Base-by-base conservation (phyloP, 2,888 invertebrate species). In the Meliscaeva auricollis region DNA sequence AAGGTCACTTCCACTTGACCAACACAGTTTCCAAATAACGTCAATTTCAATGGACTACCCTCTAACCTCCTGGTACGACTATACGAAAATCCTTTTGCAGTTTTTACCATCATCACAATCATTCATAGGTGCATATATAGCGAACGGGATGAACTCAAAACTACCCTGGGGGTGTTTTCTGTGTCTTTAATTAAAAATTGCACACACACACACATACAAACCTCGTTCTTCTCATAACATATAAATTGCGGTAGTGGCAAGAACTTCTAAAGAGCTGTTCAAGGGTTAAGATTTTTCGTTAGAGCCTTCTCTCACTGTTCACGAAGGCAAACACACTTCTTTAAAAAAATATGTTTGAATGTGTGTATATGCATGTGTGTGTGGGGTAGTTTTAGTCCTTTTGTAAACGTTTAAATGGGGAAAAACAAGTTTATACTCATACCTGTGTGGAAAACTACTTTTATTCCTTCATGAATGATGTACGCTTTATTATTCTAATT, bases 401-500 rank as follows among this genome's bases (percentile, higher is more conserved):
- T 48, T 66, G 13, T 20, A 50, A 8, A n/a, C 26, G 22, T 66
- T 48, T 48, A 30, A 41, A 35, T 66, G 9, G 48, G 35, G 50
- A 17, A 66, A 50, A 50, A 13, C 66, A 66, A n/a, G n/a, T n/a
- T n/a, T n/a, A n/a, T n/a, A 66, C 48, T 64, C 64, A 8, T 20
- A 9, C 9, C 9, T 13, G 13, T 38, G 38, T 38, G 38, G 38
- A 38, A 38, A 64, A 66, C 73, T 79, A 80, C 9, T 38, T 13
- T 72, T 84, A 48, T 30, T 13, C 35, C 66, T 20, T 35, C 78
- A 41, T 60, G 70, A 60, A 82, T 46, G 50, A 84, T 72, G 68
- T 32, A 66, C 64, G 72, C 60, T 84, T 84, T 72, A 72, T 84
- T 72, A 80, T 84, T 76, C 75, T 76, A 84, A 80, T 84, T 76